Conservation (phyloP, 2,797 vertebrate species). For the Hephaestus fuliginosus region DNA sequence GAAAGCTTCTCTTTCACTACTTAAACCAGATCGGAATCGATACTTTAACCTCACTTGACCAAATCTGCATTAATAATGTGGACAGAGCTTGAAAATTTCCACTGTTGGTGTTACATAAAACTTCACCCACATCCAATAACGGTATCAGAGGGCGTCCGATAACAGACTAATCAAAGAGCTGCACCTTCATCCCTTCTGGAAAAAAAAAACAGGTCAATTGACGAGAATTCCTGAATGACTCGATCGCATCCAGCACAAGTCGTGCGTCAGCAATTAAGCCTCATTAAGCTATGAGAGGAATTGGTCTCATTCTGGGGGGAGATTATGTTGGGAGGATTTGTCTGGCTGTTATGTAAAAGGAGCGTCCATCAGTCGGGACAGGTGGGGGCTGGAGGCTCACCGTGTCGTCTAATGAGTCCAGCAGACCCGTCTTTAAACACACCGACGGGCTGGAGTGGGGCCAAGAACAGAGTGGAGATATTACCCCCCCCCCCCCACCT, state of each 20-base stretch:
- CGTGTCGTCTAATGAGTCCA: constrained; percentile 5
- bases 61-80: no score
- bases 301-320: constrained; percentile 40
- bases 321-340: constrained; percentile 63
- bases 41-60: background rate
- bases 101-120: background rate
- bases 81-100: background rate
- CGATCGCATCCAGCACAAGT: background rate
- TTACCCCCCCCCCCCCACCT: background rate
- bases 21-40: background rate
- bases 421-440: background rate
- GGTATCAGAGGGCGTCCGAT: background rate
- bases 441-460: background rate
- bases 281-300: constrained; percentile 35
- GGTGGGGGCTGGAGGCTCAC: constrained; percentile 1
- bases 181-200: background rate
- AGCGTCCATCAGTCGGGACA: constrained; percentile 10
- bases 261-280: constrained; percentile 65
- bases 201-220: background rate
- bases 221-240: constrained; percentile 18
- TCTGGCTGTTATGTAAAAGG: constrained; percentile 64
- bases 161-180: background rate
- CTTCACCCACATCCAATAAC: background rate
- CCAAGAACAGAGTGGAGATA: constrained; percentile 36
- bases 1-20: no score